Evolutionary conservation across 2,797 vertebrate species (phyloP), one percentile per base, ranked within the genome.

Genomic region (Acipenser oxyrinchus): DNA sequence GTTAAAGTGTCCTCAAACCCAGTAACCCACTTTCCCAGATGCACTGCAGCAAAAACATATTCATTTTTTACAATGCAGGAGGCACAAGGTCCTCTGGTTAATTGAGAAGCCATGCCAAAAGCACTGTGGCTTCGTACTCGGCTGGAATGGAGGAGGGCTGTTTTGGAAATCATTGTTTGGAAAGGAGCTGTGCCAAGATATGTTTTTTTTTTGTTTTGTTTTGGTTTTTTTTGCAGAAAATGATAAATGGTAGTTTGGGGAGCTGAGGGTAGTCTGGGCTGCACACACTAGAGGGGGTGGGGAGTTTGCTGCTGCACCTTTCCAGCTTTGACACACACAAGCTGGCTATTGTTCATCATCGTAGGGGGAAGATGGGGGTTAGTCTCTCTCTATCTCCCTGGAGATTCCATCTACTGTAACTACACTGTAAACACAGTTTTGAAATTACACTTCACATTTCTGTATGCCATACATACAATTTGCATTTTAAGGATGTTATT

Each of bases 121-220:
- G 65, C 78, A 74, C 62, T 79, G 82, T 79, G 74, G 73, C 78
- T 60, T 68, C 62, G 6, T 60, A 60, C 74, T 70, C 76, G 72
- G 75, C 75, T 81, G 75, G 77, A 79, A 82, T 71, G 63, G 69
- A 71, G 70, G 71, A 53, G 58, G 74, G 77, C 81, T 82, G 75
- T 77, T 77, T 80, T 86, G 86, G 86, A 80, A 84, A 83, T 81
- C 85, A 78, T 15, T 89, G 86, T 92, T 92, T 91, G 82, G 75
- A 83, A 75, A 89, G 90, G 89, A 82, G 67, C 8, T 1, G 48
- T 70, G 84, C 89, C 90, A 89, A 87, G 83, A 84, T 81, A 72
- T 77, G 82, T 63, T 72, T 37, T 37, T 37, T 37, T 80, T 77
- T 83, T 63, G 81, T 84, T 84, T 18, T 77, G 72, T 72, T 77